Evolutionary conservation across 2,113 vertebrate species (phyloP), one percentile per base, ranked within the genome.

Genomic region (Vombatus ursinus): DNA sequence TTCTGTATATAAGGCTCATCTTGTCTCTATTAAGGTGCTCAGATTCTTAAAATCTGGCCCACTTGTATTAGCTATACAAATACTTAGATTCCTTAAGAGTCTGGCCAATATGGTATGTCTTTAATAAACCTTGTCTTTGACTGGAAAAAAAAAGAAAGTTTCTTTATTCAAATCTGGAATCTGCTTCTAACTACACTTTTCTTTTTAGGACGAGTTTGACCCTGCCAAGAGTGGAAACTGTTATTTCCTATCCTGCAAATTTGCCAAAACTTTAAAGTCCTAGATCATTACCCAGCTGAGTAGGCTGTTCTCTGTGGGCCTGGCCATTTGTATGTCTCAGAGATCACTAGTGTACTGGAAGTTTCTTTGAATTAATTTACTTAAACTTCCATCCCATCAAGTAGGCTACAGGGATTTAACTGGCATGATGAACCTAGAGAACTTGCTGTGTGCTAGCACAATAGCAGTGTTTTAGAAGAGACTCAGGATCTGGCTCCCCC

Each of bases 351-450:
- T 93, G 90, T 50, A 48, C 28, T 95, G 24, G 61, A 50, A 50
- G 68, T 95, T 92, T 95, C 61, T 91, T 92, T 97, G 92, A 96
- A 28, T 92, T 93, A 96, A 96, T 96, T 95, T 93, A 25, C 8
- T 52, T 89, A 93, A 94, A 22, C n/a, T 95, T 95, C 77, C 95
- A 91, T 94, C 94, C 50, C 89, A 96, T 96, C 93, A 95, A 52
- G 94, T 97, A 93, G 94, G 57, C 23, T 90, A 92, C 53, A 94
- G 61, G 52, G 51, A 50, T 92, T 96, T 97, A 94, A 93, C 96
- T 97, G 93, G 52, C 90, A 93, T 68, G 89, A 93, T 48, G 54
- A 97, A 97, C 52, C 95, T 96, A 96, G 92, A 96, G 25, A 95
- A 61, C 9, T 49, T 92, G 19, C 24, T 89, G 3, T 50, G 52